Conservation (phyloP, 2,888 invertebrate genomes). For the Embidobia sp. region DNA sequence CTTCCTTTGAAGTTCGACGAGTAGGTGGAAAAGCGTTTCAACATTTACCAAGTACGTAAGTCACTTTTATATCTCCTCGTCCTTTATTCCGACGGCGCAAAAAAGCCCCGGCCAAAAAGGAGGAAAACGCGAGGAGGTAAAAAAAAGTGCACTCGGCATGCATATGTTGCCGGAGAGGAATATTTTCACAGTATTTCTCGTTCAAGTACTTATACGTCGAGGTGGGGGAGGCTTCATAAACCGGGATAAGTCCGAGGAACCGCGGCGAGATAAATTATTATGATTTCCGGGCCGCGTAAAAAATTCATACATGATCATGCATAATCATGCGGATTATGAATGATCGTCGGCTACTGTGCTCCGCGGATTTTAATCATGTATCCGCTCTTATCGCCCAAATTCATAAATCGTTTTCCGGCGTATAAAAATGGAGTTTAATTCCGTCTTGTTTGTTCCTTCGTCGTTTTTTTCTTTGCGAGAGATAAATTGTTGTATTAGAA, state of each 20-base stretch:
- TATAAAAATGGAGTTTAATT: too few species aligned
- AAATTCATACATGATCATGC: slow-evolving; percentile 49
- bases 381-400: background rate
- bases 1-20: slow-evolving; percentile 54
- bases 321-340: slow-evolving; percentile 51
- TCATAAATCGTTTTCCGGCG: background rate
- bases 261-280: slow-evolving; percentile 50
- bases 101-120: slow-evolving; percentile 27
- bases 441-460: too few species aligned
- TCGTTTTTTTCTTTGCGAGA: too few species aligned
- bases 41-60: slow-evolving; percentile 56
- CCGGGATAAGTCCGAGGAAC: slow-evolving; percentile 49
- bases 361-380: slow-evolving; percentile 23
- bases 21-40: slow-evolving; percentile 57
- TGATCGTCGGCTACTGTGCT: slow-evolving; percentile 29
- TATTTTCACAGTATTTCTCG: slow-evolving; percentile 55
- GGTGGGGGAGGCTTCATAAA: slow-evolving; percentile 29
- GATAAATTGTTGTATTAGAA: too few species aligned
- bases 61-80: slow-evolving; percentile 52
- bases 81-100: slow-evolving; percentile 36
- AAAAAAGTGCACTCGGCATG: slow-evolving; percentile 40
- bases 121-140: slow-evolving; percentile 10
- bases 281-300: slow-evolving; percentile 38
- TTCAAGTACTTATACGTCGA: slow-evolving; percentile 40
- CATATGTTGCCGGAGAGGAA: slow-evolving; percentile 55